Percentiles rank a stretch among this genome's conserved stretches.
Evolutionary conservation across 2,888 invertebrate genomes (phyloP).

Genomic region (Tenthredo notha): DNA sequence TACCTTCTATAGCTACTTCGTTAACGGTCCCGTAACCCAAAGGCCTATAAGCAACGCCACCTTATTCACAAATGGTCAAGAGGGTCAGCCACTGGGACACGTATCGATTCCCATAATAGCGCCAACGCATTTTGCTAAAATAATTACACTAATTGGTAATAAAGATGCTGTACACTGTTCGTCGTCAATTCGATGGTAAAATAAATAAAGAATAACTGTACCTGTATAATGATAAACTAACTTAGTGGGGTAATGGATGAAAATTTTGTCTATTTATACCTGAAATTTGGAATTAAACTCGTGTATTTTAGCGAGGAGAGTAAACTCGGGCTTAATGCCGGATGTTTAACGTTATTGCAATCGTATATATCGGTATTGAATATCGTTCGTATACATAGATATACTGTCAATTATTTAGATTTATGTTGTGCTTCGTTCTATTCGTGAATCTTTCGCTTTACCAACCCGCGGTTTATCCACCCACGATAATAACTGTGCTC

Average conservation of each 20-base stretch:
- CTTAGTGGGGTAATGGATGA: background rate
- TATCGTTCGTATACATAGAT: constrained; percentile 62
- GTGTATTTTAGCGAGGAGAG: background rate
- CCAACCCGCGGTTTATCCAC: constrained; percentile 42
- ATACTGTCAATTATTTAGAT: constrained; percentile 74
- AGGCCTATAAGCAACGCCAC: constrained; percentile 46
- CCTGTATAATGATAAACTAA: background rate
- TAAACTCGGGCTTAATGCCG: background rate
- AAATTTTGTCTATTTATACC: background rate
- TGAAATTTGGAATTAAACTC: background rate
- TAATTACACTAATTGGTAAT: background rate
- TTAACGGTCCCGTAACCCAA: constrained; percentile 51
- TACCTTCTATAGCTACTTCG: constrained; percentile 46
- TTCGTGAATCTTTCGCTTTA: constrained; percentile 42
- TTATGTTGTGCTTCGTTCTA: constrained; percentile 66
- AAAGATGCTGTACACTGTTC: background rate
- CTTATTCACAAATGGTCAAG: constrained; percentile 48
- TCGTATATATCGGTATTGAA: constrained; percentile 55
- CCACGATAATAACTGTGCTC: constrained; percentile 38
- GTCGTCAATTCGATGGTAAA: background rate
- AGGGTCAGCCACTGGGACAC: constrained; percentile 21
- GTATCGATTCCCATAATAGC: constrained; percentile 1
- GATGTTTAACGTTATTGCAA: constrained; percentile 36
- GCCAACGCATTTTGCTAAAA: constrained; percentile 1
- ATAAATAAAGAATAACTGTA: background rate